Evolutionary conservation across 1,140 invertebrate genomes (phyloP), one percentile per base, ranked within the genome.

Genomic region (Venturia canescens): DNA sequence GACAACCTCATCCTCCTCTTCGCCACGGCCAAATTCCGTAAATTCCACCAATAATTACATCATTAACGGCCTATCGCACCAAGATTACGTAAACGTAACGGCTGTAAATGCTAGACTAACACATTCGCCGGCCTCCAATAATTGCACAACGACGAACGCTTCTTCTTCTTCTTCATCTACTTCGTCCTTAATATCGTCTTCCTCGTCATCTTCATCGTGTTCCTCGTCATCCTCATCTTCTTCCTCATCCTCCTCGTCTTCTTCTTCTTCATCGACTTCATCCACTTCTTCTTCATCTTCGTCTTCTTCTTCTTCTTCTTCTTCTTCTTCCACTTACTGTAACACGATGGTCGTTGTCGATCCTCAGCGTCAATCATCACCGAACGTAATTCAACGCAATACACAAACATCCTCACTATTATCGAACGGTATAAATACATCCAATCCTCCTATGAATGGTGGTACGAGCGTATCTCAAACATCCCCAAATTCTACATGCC

Each of bases 1-100:
- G 82, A 87, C 88, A 60, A 88, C 89, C 72, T 87, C 88, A 38
- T 90, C 89, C 81, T 83, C 80, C 80, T 90, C 88, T 80, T 90
- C 90, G 80, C 90, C 90, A 67, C 85, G 88, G 79, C 88, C 88
- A 67, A 88, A 82, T 50, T 88, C 88, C 80, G 87, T 87, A 69
- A 88, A 87, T 82, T 88, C 89, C 75, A 60, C 71, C 84, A 82
- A 88, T 27, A 87, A 84, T 85, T 87, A 83, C 74, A 53, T 84
- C 83, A 76, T 86, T 84, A n/a, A 78, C 84, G 50, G 88, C 89
- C 83, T 82, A 84, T 80, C 69, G 67, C 87, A 86, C 85, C 87
- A 84, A 86, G 85, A 88, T 79, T 78, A 69, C 66, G 29, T 84
- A 79, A 84, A 84, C 81, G 85, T 82, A 83, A 80, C 27, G 67